A percentile compares a stretch with the other conserved stretches of the same genome.
These are phyloP conservation scores for Dichetophora obliterata DNA, from an alignment of 2,888 invertebrate species.

Conservation along the genomic window DNA sequence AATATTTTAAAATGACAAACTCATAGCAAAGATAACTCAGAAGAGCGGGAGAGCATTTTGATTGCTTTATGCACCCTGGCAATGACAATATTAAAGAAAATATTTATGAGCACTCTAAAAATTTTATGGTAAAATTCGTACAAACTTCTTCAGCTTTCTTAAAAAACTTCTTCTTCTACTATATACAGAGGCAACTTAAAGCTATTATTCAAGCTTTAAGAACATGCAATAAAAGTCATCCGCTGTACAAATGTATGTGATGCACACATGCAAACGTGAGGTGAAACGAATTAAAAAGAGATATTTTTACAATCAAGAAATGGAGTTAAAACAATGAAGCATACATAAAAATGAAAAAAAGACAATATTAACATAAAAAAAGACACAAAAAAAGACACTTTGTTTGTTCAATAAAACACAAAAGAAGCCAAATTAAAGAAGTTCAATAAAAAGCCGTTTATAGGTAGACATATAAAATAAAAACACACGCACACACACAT, in stretches of 20 bases:
- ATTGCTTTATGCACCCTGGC: too few species aligned
- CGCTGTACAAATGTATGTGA: not conserved
- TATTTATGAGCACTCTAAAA: too few species aligned
- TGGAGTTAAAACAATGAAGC: not conserved
- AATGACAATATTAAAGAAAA: too few species aligned
- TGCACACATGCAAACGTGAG: not conserved
- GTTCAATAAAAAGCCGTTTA: not conserved
- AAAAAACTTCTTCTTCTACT: too few species aligned
- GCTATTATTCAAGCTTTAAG: not conserved
- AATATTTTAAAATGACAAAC: too few species aligned
- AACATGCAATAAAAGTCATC: not conserved
- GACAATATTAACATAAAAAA: not conserved
- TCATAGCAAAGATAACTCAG: too few species aligned
- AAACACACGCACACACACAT: not conserved
- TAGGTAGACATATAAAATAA: not conserved
- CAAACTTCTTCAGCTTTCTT: too few species aligned
- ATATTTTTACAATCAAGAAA: not conserved
- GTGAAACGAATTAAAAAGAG: not conserved
- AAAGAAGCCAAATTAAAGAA: not conserved
- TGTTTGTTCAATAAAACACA: constrained; percentile 22
- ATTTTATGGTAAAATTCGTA: too few species aligned
- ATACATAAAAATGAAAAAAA: not conserved
- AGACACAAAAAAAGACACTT: not conserved
- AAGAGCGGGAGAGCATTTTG: too few species aligned
- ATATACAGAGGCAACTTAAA: too few species aligned